Conservation (phyloP, 2,888 invertebrate genomes). For the Drosophila kuntzei region DNA sequence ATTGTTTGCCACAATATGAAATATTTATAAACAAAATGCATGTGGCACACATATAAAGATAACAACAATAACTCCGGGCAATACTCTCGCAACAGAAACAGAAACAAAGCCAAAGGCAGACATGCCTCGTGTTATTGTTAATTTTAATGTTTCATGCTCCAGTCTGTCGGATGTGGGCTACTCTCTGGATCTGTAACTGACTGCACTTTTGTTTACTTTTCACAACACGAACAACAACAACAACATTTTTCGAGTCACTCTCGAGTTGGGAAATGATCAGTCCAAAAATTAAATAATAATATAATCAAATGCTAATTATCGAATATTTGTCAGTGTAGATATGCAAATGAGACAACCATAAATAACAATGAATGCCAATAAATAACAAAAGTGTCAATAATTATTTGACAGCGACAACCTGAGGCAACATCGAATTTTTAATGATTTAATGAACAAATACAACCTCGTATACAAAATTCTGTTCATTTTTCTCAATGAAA, state of each 20-base stretch:
- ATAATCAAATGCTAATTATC: constrained; percentile 51
- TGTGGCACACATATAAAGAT: constrained; percentile 71
- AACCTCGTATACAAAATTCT: background rate
- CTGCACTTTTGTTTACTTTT: constrained; percentile 10
- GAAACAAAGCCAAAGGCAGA: constrained; percentile 42
- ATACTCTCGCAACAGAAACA: constrained; percentile 24
- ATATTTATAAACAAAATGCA: constrained; percentile 75
- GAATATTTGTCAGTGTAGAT: constrained; percentile 60
- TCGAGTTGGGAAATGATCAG: background rate
- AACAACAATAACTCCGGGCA: constrained; percentile 41
- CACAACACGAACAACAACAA: background rate
- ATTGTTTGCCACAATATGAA: constrained; percentile 71
- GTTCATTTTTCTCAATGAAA: constrained; percentile 7
- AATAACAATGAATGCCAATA: constrained; percentile 44
- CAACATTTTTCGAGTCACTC: background rate
- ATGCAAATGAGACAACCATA: constrained; percentile 62
- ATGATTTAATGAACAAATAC: constrained; percentile 19
- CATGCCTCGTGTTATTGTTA: constrained; percentile 24
- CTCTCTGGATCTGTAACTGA: constrained; percentile 19
- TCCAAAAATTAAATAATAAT: constrained; percentile 4
- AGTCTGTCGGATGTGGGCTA: constrained; percentile 22
- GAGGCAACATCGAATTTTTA: constrained; percentile 28
- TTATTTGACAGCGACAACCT: constrained; percentile 53
- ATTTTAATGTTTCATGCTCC: constrained; percentile 17
- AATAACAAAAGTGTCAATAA: constrained; percentile 54